Evolutionary conservation across 2,888 invertebrate genomes (phyloP), one percentile per base, ranked within the genome.

Genomic region (Arenicola marina): DNA sequence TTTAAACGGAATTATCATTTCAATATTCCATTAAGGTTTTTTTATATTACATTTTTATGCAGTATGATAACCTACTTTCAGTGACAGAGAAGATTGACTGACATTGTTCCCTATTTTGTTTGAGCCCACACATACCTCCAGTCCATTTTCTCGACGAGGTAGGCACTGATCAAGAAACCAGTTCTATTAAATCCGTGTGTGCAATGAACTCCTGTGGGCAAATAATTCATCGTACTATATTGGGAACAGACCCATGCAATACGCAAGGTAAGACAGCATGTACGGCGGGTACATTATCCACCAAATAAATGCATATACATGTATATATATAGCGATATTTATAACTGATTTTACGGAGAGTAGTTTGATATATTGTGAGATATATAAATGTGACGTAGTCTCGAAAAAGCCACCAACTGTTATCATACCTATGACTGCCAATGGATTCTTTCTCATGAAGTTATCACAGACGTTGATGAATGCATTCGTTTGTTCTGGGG

Each of bases 131-230:
- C 71, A 62, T 65, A 85, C 84, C 84, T 90, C 84, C 90, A 92
- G 73, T 92, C 92, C 76, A 90, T 86, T 66, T 89, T 89, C 78
- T 93, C 91, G 2, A 96, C 92, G 83, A 99, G 87, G 83, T 92
- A 99, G 0, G 95, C 91, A 31, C 91, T 89, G 56, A 99, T 91
- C 4, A 99, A 86, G 79, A 98, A 99, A 0, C 99, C 99, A 4
- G 97, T 97, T 73, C 99, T 87, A 83, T 99, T 99, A 83, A 98
- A 99, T 0, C 99, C 99, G 84, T 99, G 99, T 0, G 99, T 97
- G 78, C 96, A 97, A 81, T 96, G 96, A 4, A 97, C 90, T 33
- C 88, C 91, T 82, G 86, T 76, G 61, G 45, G n/a, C 26, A 58
- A 43, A 11, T 7, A 46, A 28, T 15, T 38, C 11, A 38, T 38